Percentiles rank a stretch among this genome's conserved stretches.
Evolutionary conservation across 1,140 invertebrate species (phyloP).

Genomic region (Ceratoteleas bidentatus): DNA sequence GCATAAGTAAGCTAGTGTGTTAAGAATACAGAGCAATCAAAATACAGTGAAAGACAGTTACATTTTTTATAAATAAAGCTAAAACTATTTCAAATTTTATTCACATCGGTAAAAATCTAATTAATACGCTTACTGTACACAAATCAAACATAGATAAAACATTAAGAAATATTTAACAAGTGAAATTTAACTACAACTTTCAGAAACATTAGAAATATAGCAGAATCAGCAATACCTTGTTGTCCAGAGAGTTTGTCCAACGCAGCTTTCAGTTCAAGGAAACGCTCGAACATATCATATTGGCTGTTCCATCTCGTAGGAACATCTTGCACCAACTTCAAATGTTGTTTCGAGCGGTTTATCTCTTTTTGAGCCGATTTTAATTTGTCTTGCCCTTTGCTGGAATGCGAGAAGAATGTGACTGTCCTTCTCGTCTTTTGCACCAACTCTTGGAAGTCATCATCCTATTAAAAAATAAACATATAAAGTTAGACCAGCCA

Average conservation of each 20-base stretch:
- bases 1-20: too few species aligned
- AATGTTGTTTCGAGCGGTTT: background rate
- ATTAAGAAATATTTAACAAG: too few species aligned
- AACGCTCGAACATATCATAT: background rate
- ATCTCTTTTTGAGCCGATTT: background rate
- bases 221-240: background rate
- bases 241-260: background rate
- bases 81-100: too few species aligned
- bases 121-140: too few species aligned
- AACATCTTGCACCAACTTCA: slow-evolving; percentile 1
- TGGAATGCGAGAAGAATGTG: background rate
- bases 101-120: too few species aligned
- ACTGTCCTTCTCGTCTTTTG: background rate
- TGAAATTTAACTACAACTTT: too few species aligned
- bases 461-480: too few species aligned
- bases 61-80: too few species aligned
- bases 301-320: background rate
- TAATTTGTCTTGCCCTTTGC: background rate
- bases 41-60: too few species aligned
- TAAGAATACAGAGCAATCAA: too few species aligned
- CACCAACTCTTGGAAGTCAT: background rate
- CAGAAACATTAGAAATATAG: background rate
- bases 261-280: background rate
- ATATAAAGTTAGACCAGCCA: too few species aligned
- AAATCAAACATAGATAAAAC: too few species aligned